phyloP scores from a whole-genome alignment of 2,888 invertebrate species.

The Himalopsyche japonica region DNA sequence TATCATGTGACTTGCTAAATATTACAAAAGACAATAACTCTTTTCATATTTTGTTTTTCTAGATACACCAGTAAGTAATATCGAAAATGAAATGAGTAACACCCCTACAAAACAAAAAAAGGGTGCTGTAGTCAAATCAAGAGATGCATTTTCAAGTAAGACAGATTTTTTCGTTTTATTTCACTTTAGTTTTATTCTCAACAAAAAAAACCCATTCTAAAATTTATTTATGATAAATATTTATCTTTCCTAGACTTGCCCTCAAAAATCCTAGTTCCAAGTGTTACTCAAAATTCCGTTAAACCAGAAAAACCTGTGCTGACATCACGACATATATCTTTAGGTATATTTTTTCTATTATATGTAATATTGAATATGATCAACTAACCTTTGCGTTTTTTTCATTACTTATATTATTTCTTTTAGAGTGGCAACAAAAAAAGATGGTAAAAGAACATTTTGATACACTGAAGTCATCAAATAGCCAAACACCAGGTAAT shows the following conservation, averaged over 20 bases:
- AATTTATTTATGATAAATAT: too few relatives aligned
- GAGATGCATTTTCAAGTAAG: not conserved
- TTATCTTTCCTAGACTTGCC: not conserved
- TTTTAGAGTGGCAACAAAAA: not conserved
- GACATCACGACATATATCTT: not conserved
- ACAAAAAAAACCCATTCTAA: not conserved
- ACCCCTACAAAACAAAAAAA: not conserved
- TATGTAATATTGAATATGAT: too few relatives aligned
- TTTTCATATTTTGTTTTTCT: not conserved
- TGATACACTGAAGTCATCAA: not conserved
- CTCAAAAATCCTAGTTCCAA: not conserved
- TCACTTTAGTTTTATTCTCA: not conserved
- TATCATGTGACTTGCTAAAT: too few relatives aligned
- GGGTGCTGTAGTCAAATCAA: not conserved
- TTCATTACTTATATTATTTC: not conserved
- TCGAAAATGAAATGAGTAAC: not conserved
- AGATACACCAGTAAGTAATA: not conserved
- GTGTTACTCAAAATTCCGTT: not conserved
- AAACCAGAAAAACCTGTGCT: not conserved
- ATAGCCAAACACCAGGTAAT: not conserved
- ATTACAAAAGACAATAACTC: too few relatives aligned
- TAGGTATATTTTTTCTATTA: not conserved
- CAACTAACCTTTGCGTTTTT: too few relatives aligned
- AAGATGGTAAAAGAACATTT: not conserved
- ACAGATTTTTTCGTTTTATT: not conserved